Base-by-base conservation (phyloP, 1,140 invertebrate genomes). In the Diachasmimorpha longicaudata region DNA sequence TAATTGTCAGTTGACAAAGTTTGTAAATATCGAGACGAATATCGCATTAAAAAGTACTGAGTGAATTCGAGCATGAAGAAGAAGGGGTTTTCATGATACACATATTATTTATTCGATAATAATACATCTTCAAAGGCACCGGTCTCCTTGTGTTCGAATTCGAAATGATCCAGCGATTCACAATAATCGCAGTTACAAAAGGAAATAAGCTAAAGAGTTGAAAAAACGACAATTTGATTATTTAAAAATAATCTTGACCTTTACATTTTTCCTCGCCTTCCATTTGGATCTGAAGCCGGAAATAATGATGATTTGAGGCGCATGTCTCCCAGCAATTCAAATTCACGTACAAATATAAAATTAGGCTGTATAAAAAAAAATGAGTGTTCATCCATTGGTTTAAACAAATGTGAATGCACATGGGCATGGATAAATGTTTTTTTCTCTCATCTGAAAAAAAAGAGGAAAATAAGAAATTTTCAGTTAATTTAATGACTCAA, bases 311-410 rank as follows among this genome's bases (percentile, higher is more conserved):
- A 71, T 19, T 55, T 63, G 76, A 78, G 78, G 69, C 77, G 76
- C 79, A 80, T 63, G 74, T 79, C 70, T 70, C 77, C 31, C 77
- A 73, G 68, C 77, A 74, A 71, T 80, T 76, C 48, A 77, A 82
- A 67, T 42, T 78, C 79, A 80, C 77, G 70, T 82, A 83, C 78
- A 82, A 84, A 84, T 88, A 86, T 81, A 86, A 85, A 84, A 86
- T 85, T 84, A 85, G 84, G 81, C 85, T 88, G 82, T 83, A 84
- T 83, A 85, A 85, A 83, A 85, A 83, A 80, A 83, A 84, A 77
- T 81, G 70, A 52, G 73, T 79, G 44, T 72, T 63, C 70, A 55
- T 66, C 68, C 36, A 69, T 76, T 55, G 8, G 19, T 55, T n/a
- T 55, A 55, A 19, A 55, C 39, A 6, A 42, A 63, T 66, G 46